A percentile compares a stretch with the other conserved stretches of the same genome.
Conservation (phyloP, 1,140 invertebrate species). For the Paramacrobiotus metropolitanus region DNA sequence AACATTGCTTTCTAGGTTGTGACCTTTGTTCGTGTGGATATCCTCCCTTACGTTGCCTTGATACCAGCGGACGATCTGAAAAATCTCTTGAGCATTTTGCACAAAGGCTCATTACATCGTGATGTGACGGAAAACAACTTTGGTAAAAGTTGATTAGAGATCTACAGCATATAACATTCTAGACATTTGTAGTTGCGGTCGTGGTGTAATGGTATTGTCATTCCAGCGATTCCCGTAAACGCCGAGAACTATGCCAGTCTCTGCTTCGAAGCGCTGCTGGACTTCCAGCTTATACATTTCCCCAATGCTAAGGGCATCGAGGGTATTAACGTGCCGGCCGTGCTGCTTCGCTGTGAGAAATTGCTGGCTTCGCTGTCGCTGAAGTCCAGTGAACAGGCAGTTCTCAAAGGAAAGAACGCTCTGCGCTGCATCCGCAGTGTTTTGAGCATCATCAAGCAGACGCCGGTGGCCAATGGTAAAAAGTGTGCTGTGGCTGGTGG, state of each 20-base stretch:
- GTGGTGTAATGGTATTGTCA: background rate
- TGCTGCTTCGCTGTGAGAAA: slow-evolving; percentile 1
- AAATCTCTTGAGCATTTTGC: background rate
- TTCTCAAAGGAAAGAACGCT: background rate
- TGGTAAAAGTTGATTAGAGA: background rate
- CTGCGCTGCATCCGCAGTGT: background rate
- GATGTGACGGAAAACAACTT: background rate
- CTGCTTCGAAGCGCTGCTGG: background rate
- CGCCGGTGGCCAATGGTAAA: background rate
- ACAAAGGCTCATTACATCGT: background rate
- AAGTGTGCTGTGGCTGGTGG: background rate
- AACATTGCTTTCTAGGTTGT: background rate
- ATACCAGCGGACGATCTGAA: background rate
- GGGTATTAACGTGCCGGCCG: background rate
- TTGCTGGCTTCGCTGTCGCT: background rate
- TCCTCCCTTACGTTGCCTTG: background rate
- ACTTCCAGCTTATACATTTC: background rate
- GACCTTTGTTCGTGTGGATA: background rate
- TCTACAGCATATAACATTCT: background rate
- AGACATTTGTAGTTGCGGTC: background rate
- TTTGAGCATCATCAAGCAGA: background rate
- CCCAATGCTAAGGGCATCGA: background rate
- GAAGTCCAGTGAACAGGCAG: background rate
- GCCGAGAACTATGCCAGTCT: background rate
- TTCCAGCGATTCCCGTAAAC: background rate